phyloP scores from a whole-genome alignment of 2,113 vertebrate genomes.

The Dipodomys ordii region DNA sequence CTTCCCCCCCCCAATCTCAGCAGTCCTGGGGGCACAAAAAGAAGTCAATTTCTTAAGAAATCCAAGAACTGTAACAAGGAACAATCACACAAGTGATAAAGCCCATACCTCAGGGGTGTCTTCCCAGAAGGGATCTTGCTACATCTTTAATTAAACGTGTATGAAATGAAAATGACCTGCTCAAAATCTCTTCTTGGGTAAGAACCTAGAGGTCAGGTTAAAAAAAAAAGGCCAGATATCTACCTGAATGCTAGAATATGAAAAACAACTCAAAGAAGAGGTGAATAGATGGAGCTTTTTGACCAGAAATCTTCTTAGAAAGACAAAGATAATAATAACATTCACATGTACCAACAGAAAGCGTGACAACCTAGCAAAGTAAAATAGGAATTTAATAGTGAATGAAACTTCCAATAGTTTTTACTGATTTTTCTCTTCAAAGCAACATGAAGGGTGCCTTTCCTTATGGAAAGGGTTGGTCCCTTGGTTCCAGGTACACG shows the following conservation, averaged over 20 bases:
- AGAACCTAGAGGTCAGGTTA: background rate
- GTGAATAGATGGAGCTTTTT: background rate
- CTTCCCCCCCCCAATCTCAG: background rate
- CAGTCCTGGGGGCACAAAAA: background rate
- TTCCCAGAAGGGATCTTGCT: background rate
- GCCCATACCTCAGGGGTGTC: background rate
- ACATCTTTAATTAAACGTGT: constrained; percentile 34
- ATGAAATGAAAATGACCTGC: constrained; percentile 36
- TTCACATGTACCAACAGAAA: background rate
- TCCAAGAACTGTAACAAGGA: background rate
- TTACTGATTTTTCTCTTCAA: background rate
- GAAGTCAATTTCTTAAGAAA: constrained; percentile 39
- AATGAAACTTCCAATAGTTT: background rate
- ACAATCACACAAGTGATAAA: background rate
- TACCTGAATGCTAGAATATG: background rate
- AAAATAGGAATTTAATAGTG: background rate
- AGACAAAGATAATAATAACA: background rate
- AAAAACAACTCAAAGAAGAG: background rate
- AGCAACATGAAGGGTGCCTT: background rate
- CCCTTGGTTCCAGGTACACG: background rate
- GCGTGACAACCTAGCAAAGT: background rate
- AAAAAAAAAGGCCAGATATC: background rate
- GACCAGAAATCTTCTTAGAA: background rate
- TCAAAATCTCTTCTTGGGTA: background rate
- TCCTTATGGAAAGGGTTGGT: background rate